Conservation (phyloP, 2,888 invertebrate genomes). For the Geophilus truncorum region DNA sequence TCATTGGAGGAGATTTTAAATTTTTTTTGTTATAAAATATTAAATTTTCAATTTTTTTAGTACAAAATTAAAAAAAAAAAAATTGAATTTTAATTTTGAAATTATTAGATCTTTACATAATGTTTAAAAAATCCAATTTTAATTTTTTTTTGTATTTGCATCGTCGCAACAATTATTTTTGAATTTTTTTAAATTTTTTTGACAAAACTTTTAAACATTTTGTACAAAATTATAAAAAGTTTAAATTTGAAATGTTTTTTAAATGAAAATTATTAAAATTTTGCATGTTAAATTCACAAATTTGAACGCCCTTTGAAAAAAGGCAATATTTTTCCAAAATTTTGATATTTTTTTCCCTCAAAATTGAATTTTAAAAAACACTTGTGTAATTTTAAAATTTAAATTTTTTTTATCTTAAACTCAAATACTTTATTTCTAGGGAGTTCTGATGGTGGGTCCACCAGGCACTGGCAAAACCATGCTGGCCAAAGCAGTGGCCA, state of each 20-base stretch:
- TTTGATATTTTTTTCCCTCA: too few species aligned
- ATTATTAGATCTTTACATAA: neutral
- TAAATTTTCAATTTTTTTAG: neutral
- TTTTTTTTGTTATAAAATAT: neutral
- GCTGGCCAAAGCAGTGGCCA: conserved; percentile 96
- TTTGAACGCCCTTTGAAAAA: too few species aligned
- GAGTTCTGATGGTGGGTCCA: conserved; percentile 89
- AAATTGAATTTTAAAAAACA: too few species aligned
- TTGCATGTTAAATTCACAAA: too few species aligned
- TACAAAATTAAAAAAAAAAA: too few species aligned
- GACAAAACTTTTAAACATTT: neutral
- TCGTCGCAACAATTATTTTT: neutral
- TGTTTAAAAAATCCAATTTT: neutral
- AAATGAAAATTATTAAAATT: neutral
- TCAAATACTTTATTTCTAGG: conserved; percentile 51
- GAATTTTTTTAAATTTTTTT: neutral
- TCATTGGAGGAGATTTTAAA: neutral
- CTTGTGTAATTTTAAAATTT: too few species aligned
- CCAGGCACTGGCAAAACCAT: conserved; percentile 94
- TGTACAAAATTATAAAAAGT: neutral
- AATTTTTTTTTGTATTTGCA: neutral
- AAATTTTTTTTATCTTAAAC: neutral
- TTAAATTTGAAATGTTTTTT: neutral
- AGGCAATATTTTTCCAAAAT: neutral
- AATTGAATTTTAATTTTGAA: neutral